phyloP scores from a whole-genome alignment of 2,888 invertebrate species.

The Alloplasta piceator region DNA sequence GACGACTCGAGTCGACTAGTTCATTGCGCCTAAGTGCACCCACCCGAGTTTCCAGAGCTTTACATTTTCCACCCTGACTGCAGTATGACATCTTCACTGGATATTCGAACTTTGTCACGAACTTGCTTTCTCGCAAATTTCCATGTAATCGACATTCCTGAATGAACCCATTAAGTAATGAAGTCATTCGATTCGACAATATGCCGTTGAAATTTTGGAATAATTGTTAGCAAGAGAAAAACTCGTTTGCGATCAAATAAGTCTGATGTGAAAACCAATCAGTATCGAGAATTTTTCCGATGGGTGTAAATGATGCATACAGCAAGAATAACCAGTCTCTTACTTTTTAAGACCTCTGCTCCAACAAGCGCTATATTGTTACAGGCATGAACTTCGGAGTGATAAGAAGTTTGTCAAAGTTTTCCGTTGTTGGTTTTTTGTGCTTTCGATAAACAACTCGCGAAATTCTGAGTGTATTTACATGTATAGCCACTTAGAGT shows the following conservation, averaged over 20 bases:
- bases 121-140: not conserved
- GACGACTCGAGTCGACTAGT: not conserved
- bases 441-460: not conserved
- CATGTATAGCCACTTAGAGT: constrained; percentile 13
- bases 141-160: not conserved
- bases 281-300: too few relatives aligned
- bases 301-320: too few relatives aligned
- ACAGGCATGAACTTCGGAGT: too few relatives aligned
- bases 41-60: not conserved
- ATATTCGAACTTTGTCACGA: not conserved
- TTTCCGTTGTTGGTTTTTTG: not conserved
- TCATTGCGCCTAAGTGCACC: not conserved
- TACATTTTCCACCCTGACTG: not conserved
- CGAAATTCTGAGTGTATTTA: not conserved
- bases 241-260: too few relatives aligned
- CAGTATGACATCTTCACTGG: not conserved
- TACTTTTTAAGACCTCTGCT: too few relatives aligned
- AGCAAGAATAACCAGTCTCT: too few relatives aligned
- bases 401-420: too few relatives aligned
- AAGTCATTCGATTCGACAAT: too few relatives aligned
- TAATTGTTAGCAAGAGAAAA: too few relatives aligned
- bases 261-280: too few relatives aligned
- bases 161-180: not conserved
- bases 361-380: too few relatives aligned
- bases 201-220: too few relatives aligned